Base-by-base conservation (phyloP, 2,113 vertebrate species). In the Lutjanus erythropterus region DNA sequence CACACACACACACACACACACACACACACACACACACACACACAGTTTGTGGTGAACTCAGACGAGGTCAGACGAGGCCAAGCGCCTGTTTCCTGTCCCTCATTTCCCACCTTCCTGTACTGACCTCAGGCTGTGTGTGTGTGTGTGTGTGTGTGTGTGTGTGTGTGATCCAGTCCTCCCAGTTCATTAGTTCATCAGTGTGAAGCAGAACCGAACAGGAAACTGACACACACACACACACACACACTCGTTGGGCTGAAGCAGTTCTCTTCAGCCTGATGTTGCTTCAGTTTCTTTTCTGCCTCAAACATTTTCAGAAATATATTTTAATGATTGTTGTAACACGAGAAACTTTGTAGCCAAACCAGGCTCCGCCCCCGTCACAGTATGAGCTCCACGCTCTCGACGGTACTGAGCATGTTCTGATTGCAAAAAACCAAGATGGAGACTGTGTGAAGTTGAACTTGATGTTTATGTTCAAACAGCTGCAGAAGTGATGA, bases 21-120 rank as follows among this genome's bases (percentile, higher is more conserved):
- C 50, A 70, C 67, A 55, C 67, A 42, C 66, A 41, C 33, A 39
- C 37, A 39, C 37, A 39, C 9, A 9, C 66, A 53, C 49, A 69
- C 35, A 53, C 68, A 29, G 5, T 9, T 9, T 23, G 19, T 23
- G 31, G 46, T 37, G 53, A 52, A 53, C 33, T 71, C 69, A 71
- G 55, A 71, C 69, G n/a, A n/a, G 7, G 55, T n/a, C n/a, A n/a
- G n/a, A n/a, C n/a, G n/a, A n/a, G 69, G 69, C 55, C 69, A 71
- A 59, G 29, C 53, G 41, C 53, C 68, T 71, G 69, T 37, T 71
- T 71, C 69, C 69, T 71, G 69, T 71, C 55, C 14, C 39, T 71
- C 68, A 58, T 71, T 71, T 44, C 50, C 67, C 67, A 56, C 67
- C 47, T 55, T 41, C 50, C 49, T 55, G 67, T 41, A 10, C 35